Evolutionary conservation across 2,113 vertebrate genomes (phyloP), one percentile per base, ranked within the genome.

Genomic region (Megalops atlanticus): DNA sequence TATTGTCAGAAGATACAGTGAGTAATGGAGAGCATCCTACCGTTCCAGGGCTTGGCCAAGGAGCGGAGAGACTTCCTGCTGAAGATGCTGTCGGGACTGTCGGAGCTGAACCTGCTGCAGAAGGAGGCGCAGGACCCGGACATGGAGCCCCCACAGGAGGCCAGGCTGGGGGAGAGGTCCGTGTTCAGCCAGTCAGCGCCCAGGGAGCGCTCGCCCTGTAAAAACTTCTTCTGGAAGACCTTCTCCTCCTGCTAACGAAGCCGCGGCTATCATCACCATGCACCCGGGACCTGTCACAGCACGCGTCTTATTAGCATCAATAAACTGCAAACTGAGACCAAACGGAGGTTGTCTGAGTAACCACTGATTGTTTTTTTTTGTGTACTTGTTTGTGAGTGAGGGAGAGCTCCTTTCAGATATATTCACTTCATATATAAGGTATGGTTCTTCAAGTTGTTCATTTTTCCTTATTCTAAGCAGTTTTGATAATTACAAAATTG

Each of bases 151-250:
- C 24, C 52, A 4, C 45, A 74, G 76, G 27, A 35, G 21, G 73
- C 74, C 21, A 87, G 45, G 39, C 36, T 85, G n/a, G 84, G 82
- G 31, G 89, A 89, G 0, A 78, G 77, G 2, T 77, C 69, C 0
- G 75, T 80, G 39, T 69, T 74, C 0, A 85, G 38, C 4, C 85
- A 83, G 39, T 73, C 88, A 21, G 3, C 76, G 0, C 49, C 3
- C 33, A 77, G 41, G 41, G 89, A 89, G 0, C 90, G 89, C n/a
- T 40, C 70, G 0, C 85, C 87, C 15, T 94, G 93, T 77, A 92
- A 89, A 78, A 92, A 89, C 71, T 95, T 94, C 87, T 95, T 91
- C 85, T 93, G 92, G 93, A 94, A 95, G 86, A 93, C 92, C 24
- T 93, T 93, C 85, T 94, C 91, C 77, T 89, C 92, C 45, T 95